A percentile compares a stretch with the other conserved stretches of the same genome.
Evolutionary conservation across 2,113 vertebrate species (phyloP).

Genomic region (Colaptes auratus): DNA sequence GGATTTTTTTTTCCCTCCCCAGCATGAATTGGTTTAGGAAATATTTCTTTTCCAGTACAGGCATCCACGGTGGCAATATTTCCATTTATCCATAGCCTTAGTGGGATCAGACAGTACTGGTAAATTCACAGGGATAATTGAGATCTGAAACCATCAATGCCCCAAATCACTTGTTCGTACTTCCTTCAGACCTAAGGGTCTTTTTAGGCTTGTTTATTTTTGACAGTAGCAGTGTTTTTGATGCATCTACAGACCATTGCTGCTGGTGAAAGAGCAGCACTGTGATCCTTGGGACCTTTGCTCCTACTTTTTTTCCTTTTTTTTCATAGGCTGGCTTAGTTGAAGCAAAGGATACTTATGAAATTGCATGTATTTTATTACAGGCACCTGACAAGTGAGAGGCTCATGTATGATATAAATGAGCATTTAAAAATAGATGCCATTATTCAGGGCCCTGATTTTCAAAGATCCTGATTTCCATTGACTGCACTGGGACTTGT

Average conservation of each 20-base stretch:
- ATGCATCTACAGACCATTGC: not conserved
- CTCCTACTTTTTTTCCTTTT: not conserved
- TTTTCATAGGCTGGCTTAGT: not conserved
- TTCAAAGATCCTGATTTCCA: slow-evolving; percentile 23
- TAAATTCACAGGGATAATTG: not conserved
- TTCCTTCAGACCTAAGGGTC: not conserved
- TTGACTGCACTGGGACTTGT: slow-evolving; percentile 28
- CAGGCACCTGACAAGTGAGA: not conserved
- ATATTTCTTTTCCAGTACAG: slow-evolving; percentile 15
- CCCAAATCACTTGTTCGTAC: slow-evolving; percentile 46
- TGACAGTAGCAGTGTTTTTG: not conserved
- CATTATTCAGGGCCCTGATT: slow-evolving; percentile 1
- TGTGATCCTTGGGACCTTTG: slow-evolving; percentile 42
- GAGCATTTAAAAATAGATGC: not conserved
- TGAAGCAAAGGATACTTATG: not conserved
- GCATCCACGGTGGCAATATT: slow-evolving; percentile 18
- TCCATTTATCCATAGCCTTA: slow-evolving; percentile 20
- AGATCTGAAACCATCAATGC: not conserved
- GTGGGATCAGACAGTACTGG: not conserved
- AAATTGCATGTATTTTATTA: not conserved
- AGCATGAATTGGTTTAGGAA: not conserved
- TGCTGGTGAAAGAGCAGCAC: not conserved
- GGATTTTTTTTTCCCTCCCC: not conserved
- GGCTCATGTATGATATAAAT: not conserved
- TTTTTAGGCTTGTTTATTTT: not conserved